Percentiles rank a stretch among this genome's conserved stretches.
These are phyloP conservation scores for Ctenoplectra terminalis DNA, from an alignment of 1,140 invertebrate genomes.

Conservation along the genomic window DNA sequence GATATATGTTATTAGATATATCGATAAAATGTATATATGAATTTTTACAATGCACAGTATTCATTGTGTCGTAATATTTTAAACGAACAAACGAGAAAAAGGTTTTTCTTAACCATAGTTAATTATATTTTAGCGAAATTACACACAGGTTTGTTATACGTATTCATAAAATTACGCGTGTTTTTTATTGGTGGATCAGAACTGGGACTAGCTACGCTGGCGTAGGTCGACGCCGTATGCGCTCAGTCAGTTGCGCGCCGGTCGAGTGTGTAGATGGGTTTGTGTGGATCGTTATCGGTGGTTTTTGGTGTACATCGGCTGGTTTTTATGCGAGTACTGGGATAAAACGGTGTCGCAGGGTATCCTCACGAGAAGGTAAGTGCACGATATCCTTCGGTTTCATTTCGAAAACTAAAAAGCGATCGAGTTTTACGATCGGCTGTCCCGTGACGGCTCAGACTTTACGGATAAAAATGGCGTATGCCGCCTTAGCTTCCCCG, in stretches of 20 bases:
- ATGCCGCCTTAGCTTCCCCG: slow-evolving; percentile 56
- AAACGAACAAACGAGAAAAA: no score
- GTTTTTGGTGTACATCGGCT: slow-evolving; percentile 67
- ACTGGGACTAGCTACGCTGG: slow-evolving; percentile 67
- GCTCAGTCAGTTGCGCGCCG: slow-evolving; percentile 79
- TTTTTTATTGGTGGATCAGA: slow-evolving; percentile 19
- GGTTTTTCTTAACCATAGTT: no score
- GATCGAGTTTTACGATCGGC: slow-evolving; percentile 39
- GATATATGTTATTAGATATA: neutral
- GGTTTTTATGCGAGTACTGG: slow-evolving; percentile 75
- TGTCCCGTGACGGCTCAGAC: slow-evolving; percentile 63
- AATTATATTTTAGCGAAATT: neutral
- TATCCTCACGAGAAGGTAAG: slow-evolving; percentile 74
- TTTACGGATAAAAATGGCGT: slow-evolving; percentile 79
- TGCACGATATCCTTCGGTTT: slow-evolving; percentile 32
- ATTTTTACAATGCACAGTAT: neutral
- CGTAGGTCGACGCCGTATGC: slow-evolving; percentile 65
- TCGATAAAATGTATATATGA: no score
- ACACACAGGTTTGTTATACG: neutral
- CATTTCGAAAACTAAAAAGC: slow-evolving; percentile 39
- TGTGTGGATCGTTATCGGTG: slow-evolving; percentile 69
- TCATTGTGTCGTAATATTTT: neutral
- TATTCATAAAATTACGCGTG: slow-evolving; percentile 18
- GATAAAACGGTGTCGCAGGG: slow-evolving; percentile 67
- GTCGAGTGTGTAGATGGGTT: slow-evolving; percentile 73